Evolutionary conservation across 2,888 invertebrate genomes (phyloP).

Genomic region (Lycophotia porphyrea): DNA sequence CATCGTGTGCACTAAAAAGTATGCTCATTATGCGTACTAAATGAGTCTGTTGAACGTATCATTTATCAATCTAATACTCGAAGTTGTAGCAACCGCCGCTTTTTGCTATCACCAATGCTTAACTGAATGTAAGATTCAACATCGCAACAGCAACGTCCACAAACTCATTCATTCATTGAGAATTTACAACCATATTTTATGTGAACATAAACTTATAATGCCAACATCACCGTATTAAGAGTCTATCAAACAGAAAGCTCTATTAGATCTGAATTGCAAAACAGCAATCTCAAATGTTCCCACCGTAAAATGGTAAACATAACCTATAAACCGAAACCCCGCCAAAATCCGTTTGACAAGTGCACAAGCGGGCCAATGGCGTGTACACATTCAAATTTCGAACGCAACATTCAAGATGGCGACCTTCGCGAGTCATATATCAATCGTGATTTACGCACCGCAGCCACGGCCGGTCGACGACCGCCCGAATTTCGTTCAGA

Average conservation of each 20-base stretch:
- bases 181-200: constrained; percentile 57
- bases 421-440: constrained; percentile 89
- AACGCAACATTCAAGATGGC: constrained; percentile 88
- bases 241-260: constrained; percentile 54
- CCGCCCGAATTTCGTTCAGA: constrained; percentile 89
- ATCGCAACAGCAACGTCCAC: constrained; percentile 42
- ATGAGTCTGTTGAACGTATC: constrained; percentile 55
- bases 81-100: constrained; percentile 31
- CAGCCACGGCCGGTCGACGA: constrained; percentile 87
- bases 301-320: constrained; percentile 63
- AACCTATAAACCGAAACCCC: constrained; percentile 68
- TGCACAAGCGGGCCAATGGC: constrained; percentile 82
- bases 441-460: constrained; percentile 88
- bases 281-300: constrained; percentile 58
- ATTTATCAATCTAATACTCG: constrained; percentile 51
- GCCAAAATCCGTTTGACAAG: constrained; percentile 74
- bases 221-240: constrained; percentile 51
- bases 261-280: constrained; percentile 65
- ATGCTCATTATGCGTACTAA: constrained; percentile 56
- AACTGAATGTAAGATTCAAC: constrained; percentile 12
- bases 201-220: constrained; percentile 53
- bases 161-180: constrained; percentile 46
- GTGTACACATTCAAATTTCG: constrained; percentile 87
- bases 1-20: constrained; percentile 54
- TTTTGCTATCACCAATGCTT: constrained; percentile 31